Evolutionary conservation across 2,113 vertebrate genomes (phyloP), one percentile per base, ranked within the genome.

Genomic region (Cryptotis parvus): DNA sequence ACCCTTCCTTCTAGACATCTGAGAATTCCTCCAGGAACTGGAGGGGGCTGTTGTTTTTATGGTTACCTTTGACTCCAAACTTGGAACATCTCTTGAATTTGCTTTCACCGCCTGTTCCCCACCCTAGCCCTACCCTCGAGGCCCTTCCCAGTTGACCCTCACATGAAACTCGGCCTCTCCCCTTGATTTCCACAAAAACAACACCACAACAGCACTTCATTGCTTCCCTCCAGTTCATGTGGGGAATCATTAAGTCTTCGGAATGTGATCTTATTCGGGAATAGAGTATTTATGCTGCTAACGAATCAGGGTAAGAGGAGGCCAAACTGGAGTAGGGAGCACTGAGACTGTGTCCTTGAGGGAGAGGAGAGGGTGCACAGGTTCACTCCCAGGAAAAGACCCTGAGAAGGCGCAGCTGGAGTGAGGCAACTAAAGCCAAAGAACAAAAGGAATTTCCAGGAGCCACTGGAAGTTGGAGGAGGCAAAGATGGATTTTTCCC

Each of bases 1-100:
- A 4, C 1, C n/a, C 55, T 58, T 58, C 22, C 27, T 89, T 27
- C 39, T 33, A 63, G 7, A 31, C 74, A 73, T 84, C 63, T 61
- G n/a, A 90, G 73, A 65, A 39, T 55, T 76, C 8, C 33, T 10
- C 6, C 0, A 43, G 69, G 33, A 84, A 22, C 10, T 6, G 0
- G 1, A 31, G 69, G 52, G 22, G 2, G 58, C 4, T 61, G 78
- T 65, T 73, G 31, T 75, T 83, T 87, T 83, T 20, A 18, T 18
- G 16, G 33, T 68, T 29, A 52, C 18, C 27, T 76, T 29, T 37
- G 58, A 69, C 55, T 65, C 74, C 45, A 69, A 90, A 81, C 39
- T 84, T 52, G 55, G 73, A 89, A 72, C 14, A 31, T 94, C 68
- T n/a, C 65, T 90, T 45, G 15, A 87, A 81, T 81, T 81, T 1